Conservation (phyloP, 2,113 vertebrate genomes). For the Phalacrocorax carbo region DNA sequence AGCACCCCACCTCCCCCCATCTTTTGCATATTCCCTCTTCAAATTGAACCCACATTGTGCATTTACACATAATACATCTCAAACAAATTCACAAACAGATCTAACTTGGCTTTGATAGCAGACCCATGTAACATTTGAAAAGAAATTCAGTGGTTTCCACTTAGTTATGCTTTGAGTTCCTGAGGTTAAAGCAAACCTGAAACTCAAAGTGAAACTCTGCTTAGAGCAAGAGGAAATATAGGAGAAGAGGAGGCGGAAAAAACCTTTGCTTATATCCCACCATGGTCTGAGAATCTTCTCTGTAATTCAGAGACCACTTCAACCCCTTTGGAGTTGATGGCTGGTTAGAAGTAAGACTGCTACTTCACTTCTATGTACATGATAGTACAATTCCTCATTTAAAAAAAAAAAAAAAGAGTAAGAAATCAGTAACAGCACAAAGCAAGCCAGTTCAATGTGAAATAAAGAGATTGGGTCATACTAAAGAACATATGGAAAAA, state of each 20-base stretch:
- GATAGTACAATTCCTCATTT: not conserved
- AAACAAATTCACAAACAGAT: not conserved
- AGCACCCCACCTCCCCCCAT: not conserved
- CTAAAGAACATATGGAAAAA: not conserved
- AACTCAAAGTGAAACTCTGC: conserved; percentile 12
- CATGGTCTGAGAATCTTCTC: not conserved
- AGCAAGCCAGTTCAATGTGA: not conserved
- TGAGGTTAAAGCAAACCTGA: conserved; percentile 29
- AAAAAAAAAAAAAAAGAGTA: not conserved
- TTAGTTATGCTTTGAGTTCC: conserved; percentile 18
- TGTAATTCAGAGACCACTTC: not conserved
- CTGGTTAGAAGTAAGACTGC: not conserved
- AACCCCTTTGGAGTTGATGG: not conserved
- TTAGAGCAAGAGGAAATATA: not conserved
- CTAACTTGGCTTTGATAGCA: not conserved
- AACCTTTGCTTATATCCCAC: not conserved
- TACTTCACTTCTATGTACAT: not conserved
- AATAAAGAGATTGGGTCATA: not conserved
- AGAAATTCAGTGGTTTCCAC: conserved; percentile 5
- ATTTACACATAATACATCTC: not conserved
- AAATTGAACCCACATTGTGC: not conserved
- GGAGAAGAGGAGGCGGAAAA: not conserved
- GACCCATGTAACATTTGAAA: not conserved
- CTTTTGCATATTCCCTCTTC: not conserved
- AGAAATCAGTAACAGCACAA: not conserved